These are phyloP conservation scores for Neodontobutis hainanensis DNA, from an alignment of 2,113 vertebrate genomes.

Conservation along the genomic window DNA sequence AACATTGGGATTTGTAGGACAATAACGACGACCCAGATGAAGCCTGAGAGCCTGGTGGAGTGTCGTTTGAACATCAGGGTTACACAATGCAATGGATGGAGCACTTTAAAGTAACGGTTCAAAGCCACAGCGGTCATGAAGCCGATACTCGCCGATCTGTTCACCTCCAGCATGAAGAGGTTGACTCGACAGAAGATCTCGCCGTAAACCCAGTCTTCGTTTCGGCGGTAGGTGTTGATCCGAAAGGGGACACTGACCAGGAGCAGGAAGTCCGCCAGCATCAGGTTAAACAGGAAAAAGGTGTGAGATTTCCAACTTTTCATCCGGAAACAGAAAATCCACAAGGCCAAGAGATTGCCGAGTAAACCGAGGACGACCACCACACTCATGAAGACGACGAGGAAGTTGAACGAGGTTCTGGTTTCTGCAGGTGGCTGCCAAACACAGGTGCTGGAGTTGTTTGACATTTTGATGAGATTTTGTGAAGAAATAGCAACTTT, in stretches of 20 bases:
- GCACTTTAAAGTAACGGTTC: constrained; percentile 74
- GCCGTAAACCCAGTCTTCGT: constrained; percentile 55
- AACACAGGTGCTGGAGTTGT: not conserved
- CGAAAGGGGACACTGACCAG: constrained; percentile 71
- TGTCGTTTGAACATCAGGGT: constrained; percentile 38
- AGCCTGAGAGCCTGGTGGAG: constrained; percentile 3
- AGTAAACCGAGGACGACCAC: constrained; percentile 67
- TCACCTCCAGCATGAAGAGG: constrained; percentile 68
- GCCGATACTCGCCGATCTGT: constrained; percentile 69
- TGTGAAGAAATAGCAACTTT: not conserved
- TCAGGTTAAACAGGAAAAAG: constrained; percentile 70
- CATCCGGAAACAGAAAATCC: constrained; percentile 69
- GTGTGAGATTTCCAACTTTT: constrained; percentile 60
- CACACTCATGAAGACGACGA: constrained; percentile 48
- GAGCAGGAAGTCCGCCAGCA: constrained; percentile 70
- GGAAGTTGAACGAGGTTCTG: constrained; percentile 10
- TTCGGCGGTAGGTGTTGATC: no score
- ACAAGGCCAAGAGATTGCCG: constrained; percentile 58
- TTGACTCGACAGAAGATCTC: constrained; percentile 49
- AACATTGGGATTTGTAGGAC: constrained; percentile 60
- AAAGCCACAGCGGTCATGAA: constrained; percentile 71
- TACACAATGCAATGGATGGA: constrained; percentile 64
- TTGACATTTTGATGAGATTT: not conserved
- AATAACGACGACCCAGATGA: constrained; percentile 56
- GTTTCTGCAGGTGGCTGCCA: accelerated